A percentile compares a stretch with the other conserved stretches of the same genome.
phyloP scores from a whole-genome alignment of 2,888 invertebrate genomes.

The Drosophila monieri region DNA sequence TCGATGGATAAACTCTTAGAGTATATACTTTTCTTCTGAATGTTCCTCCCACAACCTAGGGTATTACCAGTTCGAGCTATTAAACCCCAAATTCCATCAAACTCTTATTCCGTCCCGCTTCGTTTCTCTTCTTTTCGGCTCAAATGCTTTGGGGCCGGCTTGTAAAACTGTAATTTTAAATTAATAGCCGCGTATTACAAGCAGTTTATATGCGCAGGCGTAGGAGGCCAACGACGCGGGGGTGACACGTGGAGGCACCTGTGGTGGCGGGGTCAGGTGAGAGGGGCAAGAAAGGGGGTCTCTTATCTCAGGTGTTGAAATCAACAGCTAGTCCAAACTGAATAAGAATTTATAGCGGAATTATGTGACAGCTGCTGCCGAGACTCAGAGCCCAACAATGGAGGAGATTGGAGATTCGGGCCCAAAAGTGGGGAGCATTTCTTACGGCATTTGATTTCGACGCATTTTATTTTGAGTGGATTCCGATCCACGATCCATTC shows the following conservation, averaged over 20 bases:
- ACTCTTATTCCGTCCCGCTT: constrained; percentile 18
- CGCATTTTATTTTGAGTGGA: constrained; percentile 60
- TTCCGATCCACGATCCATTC: constrained; percentile 42
- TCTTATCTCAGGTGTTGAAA: constrained; percentile 80
- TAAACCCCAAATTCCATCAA: neutral
- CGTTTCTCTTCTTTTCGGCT: constrained; percentile 13
- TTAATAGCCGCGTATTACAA: constrained; percentile 79
- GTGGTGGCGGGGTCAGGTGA: neutral
- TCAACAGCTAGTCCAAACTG: constrained; percentile 76
- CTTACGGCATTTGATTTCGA: constrained; percentile 64
- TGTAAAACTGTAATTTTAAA: constrained; percentile 79
- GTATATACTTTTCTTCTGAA: no score
- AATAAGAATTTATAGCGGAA: constrained; percentile 80
- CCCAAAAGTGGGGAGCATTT: constrained; percentile 37
- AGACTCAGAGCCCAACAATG: constrained; percentile 31
- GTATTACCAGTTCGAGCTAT: neutral
- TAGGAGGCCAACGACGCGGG: constrained; percentile 60
- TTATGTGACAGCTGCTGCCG: constrained; percentile 80
- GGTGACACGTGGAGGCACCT: constrained; percentile 15
- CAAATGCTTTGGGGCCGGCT: constrained; percentile 42
- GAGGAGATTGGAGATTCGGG: constrained; percentile 30
- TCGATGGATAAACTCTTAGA: no score
- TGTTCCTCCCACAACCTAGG: neutral
- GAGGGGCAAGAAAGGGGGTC: constrained; percentile 3
- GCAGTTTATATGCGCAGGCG: constrained; percentile 78